Evolutionary conservation across 2,113 vertebrate genomes (phyloP).

Genomic region (Progne subis): DNA sequence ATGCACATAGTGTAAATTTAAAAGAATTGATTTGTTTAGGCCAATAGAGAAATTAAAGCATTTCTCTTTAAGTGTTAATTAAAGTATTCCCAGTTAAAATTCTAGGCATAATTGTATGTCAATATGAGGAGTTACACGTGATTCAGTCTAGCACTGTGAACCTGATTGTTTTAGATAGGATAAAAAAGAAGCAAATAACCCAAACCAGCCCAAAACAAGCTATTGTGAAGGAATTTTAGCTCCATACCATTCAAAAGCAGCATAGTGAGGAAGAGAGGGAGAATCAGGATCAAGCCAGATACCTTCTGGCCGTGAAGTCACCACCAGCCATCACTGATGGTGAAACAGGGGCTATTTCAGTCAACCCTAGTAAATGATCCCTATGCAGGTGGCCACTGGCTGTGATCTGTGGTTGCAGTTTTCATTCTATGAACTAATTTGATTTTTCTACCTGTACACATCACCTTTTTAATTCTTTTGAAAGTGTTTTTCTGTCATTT

Average conservation of each 20-base stretch:
- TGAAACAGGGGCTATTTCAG: neutral
- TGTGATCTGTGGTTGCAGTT: neutral
- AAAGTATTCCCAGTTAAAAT: neutral
- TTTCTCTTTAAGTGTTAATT: neutral
- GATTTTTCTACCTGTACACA: neutral
- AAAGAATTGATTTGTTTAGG: neutral
- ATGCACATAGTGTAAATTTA: neutral
- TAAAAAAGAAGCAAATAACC: neutral
- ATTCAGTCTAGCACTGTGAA: neutral
- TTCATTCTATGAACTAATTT: neutral
- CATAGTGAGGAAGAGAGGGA: neutral
- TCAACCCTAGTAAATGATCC: neutral
- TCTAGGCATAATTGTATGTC: neutral
- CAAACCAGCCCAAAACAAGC: neutral
- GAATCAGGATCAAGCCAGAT: neutral
- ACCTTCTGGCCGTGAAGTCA: neutral
- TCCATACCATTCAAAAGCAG: neutral
- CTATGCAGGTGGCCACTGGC: neutral
- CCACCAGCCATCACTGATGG: neutral
- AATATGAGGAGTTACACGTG: accelerated
- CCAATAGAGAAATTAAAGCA: neutral
- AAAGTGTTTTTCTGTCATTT: neutral
- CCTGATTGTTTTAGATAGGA: neutral
- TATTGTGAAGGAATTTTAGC: neutral
- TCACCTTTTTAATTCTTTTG: neutral